phyloP scores from a whole-genome alignment of 2,888 invertebrate species.

The Ichneumon xanthorius region DNA sequence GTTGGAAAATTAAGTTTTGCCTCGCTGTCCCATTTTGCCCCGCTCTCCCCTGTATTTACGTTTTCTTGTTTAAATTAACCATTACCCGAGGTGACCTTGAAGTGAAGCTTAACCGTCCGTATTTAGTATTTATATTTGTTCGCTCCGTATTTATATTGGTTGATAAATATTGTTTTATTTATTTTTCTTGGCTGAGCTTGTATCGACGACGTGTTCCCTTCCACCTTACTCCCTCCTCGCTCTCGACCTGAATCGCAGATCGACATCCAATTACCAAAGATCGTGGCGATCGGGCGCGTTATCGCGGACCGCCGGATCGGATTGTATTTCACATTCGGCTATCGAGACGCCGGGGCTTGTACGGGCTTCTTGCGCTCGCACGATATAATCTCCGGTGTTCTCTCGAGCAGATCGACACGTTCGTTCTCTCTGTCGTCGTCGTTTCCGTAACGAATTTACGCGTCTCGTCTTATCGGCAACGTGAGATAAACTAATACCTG shows the following conservation, averaged over 20 bases:
- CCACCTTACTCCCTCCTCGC: neutral
- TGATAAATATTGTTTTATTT: slow-evolving; percentile 77
- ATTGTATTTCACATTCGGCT: slow-evolving; percentile 57
- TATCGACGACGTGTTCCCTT: slow-evolving; percentile 44
- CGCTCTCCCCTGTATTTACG: neutral
- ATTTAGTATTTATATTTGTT: too few relatives aligned
- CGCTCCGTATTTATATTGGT: slow-evolving; percentile 63
- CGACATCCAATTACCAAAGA: slow-evolving; percentile 76
- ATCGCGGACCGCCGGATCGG: slow-evolving; percentile 56
- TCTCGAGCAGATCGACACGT: slow-evolving; percentile 37
- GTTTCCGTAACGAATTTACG: slow-evolving; percentile 17
- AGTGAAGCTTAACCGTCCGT: neutral
- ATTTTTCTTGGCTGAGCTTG: slow-evolving; percentile 13
- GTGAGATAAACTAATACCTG: slow-evolving; percentile 43
- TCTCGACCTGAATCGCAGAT: slow-evolving; percentile 70
- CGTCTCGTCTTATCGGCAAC: slow-evolving; percentile 47
- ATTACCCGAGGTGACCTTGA: slow-evolving; percentile 5
- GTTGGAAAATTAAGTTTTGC: too few relatives aligned
- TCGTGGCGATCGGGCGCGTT: slow-evolving; percentile 67
- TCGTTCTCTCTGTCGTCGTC: slow-evolving; percentile 24
- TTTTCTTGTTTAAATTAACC: neutral
- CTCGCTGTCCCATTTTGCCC: too few relatives aligned
- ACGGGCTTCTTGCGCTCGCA: slow-evolving; percentile 46
- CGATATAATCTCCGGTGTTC: slow-evolving; percentile 54
- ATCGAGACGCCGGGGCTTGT: slow-evolving; percentile 9